These are phyloP conservation scores for Poecilus cupreus DNA, from an alignment of 2,888 invertebrate genomes.

Conservation along the genomic window DNA sequence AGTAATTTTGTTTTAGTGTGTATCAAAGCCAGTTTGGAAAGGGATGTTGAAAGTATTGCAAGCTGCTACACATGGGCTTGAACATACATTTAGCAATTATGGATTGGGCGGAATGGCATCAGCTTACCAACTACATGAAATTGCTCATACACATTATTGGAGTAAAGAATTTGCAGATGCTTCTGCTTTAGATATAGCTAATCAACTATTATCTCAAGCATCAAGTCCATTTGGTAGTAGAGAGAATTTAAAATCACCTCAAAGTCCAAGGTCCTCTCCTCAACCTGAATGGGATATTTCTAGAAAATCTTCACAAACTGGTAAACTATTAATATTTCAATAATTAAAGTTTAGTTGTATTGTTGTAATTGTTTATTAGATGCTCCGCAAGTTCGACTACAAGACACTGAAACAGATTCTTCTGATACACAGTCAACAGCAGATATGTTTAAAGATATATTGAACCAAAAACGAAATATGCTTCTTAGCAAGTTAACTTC, in stretches of 20 bases:
- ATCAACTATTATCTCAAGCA: conserved; percentile 72
- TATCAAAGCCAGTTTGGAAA: conserved; percentile 94
- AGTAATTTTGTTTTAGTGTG: conserved; percentile 78
- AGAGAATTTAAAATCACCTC: conserved; percentile 81
- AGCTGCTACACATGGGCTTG: conserved; percentile 92
- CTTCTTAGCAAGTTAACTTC: conserved; percentile 91
- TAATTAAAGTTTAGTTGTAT: conserved; percentile 8
- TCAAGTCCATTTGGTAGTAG: conserved; percentile 82
- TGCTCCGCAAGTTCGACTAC: conserved; percentile 78
- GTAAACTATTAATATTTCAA: conserved; percentile 67
- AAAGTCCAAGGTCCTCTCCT: conserved; percentile 76
- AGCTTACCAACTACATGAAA: conserved; percentile 96
- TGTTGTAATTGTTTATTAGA: conserved; percentile 68
- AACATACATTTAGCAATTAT: conserved; percentile 93
- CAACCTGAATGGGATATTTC: conserved; percentile 75
- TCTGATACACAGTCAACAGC: conserved; percentile 85
- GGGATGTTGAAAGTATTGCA: conserved; percentile 95
- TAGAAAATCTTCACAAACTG: conserved; percentile 82
- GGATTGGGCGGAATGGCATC: conserved; percentile 98
- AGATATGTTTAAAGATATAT: conserved; percentile 95
- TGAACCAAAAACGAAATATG: conserved; percentile 93
- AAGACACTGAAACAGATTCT: conserved; percentile 79
- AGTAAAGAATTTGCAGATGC: conserved; percentile 85
- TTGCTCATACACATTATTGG: conserved; percentile 99
- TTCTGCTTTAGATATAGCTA: conserved; percentile 71